These are phyloP conservation scores for Sebastes itinus DNA, from an alignment of 2,797 vertebrate species.

Conservation along the genomic window DNA sequence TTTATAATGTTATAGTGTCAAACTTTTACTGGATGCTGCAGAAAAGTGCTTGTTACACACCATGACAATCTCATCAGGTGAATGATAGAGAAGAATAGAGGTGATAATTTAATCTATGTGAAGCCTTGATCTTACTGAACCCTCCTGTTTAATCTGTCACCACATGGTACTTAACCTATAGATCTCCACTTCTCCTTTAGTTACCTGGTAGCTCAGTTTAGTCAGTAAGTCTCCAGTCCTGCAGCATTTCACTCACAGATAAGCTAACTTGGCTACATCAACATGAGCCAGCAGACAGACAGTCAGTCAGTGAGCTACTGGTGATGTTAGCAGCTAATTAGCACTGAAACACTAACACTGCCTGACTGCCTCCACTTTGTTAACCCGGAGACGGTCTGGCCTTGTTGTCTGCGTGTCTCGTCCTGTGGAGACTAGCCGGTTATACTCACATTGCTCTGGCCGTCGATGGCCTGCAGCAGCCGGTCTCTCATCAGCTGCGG, in stretches of 20 bases:
- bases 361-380: constrained; percentile 4
- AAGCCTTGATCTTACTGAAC: neutral
- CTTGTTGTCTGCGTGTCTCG: neutral
- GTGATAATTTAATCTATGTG: neutral
- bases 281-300: neutral
- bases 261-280: neutral
- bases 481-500: constrained; percentile 94
- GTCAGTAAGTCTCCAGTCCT: neutral
- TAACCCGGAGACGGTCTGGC: neutral
- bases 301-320: neutral
- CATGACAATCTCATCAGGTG: neutral
- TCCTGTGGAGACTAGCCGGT: neutral
- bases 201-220: neutral
- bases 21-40: neutral
- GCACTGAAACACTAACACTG: constrained; percentile 29
- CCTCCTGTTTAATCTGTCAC: neutral
- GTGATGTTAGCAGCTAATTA: constrained; percentile 54
- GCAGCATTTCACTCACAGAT: neutral
- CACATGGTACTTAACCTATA: neutral
- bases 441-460: constrained; percentile 92
- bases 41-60: too few relatives aligned
- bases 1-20: neutral
- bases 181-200: neutral
- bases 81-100: neutral
- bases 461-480: constrained; percentile 94